Evolutionary conservation across 2,888 invertebrate species (phyloP), one percentile per base, ranked within the genome.

Genomic region (Cosmia pyralina): DNA sequence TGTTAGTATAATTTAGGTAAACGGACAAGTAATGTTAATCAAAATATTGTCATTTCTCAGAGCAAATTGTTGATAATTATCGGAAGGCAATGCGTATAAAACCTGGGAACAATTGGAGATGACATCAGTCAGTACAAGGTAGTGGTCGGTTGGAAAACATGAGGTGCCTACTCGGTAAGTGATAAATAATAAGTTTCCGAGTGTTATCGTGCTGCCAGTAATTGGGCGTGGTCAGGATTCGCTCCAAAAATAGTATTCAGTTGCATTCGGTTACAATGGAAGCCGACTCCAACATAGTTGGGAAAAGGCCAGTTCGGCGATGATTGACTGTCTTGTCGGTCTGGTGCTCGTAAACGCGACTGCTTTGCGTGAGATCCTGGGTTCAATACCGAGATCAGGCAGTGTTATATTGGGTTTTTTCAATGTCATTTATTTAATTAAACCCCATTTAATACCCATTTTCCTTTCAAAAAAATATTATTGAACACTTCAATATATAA

Each of bases 41-140:
- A 59, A 72, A 76, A 76, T 73, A 76, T 76, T 76, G 41, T 15
- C 48, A 59, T 64, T 72, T 17, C 52, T 64, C 46, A n/a, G 3
- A 17, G 4, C 15, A 7, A 50, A 34, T 41, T 59, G 48, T 79
- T 72, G 52, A 73, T 48, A 79, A 17, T 62, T 60, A 48, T 17
- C 2, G 48, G 22, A 34, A 11, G 5, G 2, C 38, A 13, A 13
- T 19, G 7, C 7, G 17, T 59, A 79, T 76, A 79, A 63, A 79
- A 59, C 34, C 13, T 22, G 34, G 28, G 4, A 44, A 44, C 10
- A 7, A 34, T 19, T 34, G 19, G 11, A 13, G 0, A 7, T 15
- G 5, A 19, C n/a, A 48, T 72, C 74, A 76, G 58, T 79, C 4
- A 69, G n/a, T 19, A 38, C 8, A 19, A 44, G 15, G 15, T 34